These are phyloP conservation scores for Leptothorax acervorum DNA, from an alignment of 2,888 invertebrate genomes.

Conservation along the genomic window DNA sequence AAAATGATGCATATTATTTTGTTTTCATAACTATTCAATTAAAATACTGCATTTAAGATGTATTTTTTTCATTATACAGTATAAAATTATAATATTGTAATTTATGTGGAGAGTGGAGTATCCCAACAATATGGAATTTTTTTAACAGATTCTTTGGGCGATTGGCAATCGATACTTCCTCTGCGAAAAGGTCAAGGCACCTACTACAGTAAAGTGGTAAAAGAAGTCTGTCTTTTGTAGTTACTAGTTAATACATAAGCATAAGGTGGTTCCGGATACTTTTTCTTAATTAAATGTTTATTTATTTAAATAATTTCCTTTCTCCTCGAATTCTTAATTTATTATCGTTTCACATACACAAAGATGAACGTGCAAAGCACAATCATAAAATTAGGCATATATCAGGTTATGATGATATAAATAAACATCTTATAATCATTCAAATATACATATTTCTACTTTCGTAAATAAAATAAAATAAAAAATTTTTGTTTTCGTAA, in stretches of 20 bases:
- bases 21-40: not conserved
- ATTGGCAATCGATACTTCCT: not conserved
- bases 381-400: too few relatives aligned
- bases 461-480: too few relatives aligned
- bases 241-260: not conserved
- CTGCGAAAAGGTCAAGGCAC: slow-evolving; percentile 5
- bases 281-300: not conserved
- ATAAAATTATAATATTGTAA: not conserved
- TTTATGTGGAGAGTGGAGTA: not conserved
- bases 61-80: not conserved
- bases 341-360: not conserved
- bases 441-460: too few relatives aligned
- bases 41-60: not conserved
- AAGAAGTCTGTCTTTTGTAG: not conserved
- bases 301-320: not conserved
- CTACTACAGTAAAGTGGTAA: not conserved
- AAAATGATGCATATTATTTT: not conserved
- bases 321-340: not conserved
- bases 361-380: not conserved
- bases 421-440: too few relatives aligned
- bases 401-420: too few relatives aligned
- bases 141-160: not conserved
- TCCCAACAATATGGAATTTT: not conserved
- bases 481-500: too few relatives aligned
- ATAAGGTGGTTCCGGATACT: not conserved